Base-by-base conservation (phyloP, 2,888 invertebrate species). In the Clivina fossor region DNA sequence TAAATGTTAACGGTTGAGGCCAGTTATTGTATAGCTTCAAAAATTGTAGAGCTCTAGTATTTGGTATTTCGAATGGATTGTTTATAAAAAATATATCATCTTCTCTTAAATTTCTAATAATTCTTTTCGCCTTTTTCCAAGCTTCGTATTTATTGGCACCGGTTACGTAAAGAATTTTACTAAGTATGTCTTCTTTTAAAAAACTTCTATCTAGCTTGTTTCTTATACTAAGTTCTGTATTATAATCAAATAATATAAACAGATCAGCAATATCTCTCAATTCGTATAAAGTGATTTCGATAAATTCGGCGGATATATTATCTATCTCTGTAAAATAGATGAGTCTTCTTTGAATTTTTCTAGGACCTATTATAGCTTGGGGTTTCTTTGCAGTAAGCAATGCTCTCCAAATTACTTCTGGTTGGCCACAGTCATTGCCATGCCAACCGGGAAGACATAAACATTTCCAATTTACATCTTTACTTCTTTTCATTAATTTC, bases 321-420 rank as follows among this genome's bases (percentile, higher is more conserved):
- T 77, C 75, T 9, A 79, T 70, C 61, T 75, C 73, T 56, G 83
- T 75, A 47, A 81, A 73, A 63, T 83, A 81, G 48, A 83, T 76
- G 8, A 85, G 71, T 50, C 81, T 74, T 49, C 82, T 70, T 33
- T 76, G 71, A 54, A 69, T 70, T 43, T 70, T 71, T 26, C 79
- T 72, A 15, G 73, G 72, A 28, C 74, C 74, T 58, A 70, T 74
- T 32, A 78, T 67, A 46, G 68, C 66, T 16, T 76, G 65, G 32
- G 74, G 73, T 64, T 77, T 77, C 57, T 78, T 77, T 11, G 78
- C 74, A 15, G 81, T 78, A 71, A 84, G 74, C 57, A 84, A 74
- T 1, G 83, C 81, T 35, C 84, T 75, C 83, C 84, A 84, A 9
- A 83, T 78, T 7, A 84, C 80, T 69, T 84, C 84, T 2, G 84